phyloP scores from a whole-genome alignment of 2,797 vertebrate species.

The Melanotaenia maccullochi region DNA sequence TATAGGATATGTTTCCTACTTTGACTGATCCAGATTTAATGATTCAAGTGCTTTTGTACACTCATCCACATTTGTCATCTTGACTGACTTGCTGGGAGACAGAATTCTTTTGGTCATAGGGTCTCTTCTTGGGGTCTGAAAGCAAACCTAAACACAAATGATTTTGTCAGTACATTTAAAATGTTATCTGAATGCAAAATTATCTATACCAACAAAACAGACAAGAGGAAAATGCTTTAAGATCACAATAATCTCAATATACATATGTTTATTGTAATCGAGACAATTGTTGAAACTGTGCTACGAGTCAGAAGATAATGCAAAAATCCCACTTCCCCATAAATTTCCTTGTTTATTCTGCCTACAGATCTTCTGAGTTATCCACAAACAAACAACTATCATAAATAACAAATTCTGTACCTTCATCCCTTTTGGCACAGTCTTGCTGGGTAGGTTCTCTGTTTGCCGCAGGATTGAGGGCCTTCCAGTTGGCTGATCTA shows the following conservation, averaged over 20 bases:
- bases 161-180: conserved; percentile 11
- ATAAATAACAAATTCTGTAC: conserved; percentile 63
- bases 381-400: background rate
- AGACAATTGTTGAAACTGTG: background rate
- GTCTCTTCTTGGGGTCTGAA: conserved; percentile 94
- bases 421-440: conserved; percentile 83
- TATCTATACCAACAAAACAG: background rate
- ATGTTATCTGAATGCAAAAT: background rate
- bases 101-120: conserved; percentile 89
- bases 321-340: background rate
- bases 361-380: background rate
- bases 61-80: conserved; percentile 73
- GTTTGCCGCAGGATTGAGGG: conserved; percentile 91
- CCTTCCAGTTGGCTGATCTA: conserved; percentile 85
- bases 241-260: background rate
- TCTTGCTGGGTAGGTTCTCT: conserved; percentile 89
- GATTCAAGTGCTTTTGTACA: conserved; percentile 57
- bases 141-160: conserved; percentile 87
- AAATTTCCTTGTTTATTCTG: background rate
- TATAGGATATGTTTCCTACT: conserved; percentile 76
- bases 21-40: conserved; percentile 53
- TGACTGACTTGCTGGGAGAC: conserved; percentile 81
- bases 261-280: background rate
- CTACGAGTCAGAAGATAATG: background rate
- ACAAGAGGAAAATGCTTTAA: background rate